These are phyloP conservation scores for Acleris emargana DNA, from an alignment of 2,888 invertebrate species.

Conservation along the genomic window DNA sequence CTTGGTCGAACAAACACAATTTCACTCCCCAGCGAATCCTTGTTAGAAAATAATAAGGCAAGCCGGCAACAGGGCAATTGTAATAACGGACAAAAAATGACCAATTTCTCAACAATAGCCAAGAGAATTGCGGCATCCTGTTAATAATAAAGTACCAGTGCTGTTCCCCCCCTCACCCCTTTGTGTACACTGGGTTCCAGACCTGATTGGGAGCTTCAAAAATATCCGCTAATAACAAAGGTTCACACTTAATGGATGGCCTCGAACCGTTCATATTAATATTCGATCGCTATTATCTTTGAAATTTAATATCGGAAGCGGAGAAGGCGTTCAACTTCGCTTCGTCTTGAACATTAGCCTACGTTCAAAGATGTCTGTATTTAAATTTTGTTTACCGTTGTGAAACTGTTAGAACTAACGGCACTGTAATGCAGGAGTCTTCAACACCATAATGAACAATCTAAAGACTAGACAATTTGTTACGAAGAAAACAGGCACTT, in stretches of 20 bases:
- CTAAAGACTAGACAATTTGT: too few species aligned
- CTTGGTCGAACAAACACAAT: slow-evolving; percentile 15
- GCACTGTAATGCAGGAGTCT: too few species aligned
- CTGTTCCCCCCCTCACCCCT: background rate
- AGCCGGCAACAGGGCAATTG: slow-evolving; percentile 13
- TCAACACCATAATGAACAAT: too few species aligned
- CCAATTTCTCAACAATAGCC: slow-evolving; percentile 15
- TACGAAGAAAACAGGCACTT: too few species aligned
- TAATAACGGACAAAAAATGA: slow-evolving; percentile 14
- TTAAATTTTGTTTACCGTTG: background rate
- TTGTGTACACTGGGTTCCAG: background rate
- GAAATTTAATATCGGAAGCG: slow-evolving; percentile 7
- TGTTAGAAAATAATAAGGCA: slow-evolving; percentile 22
- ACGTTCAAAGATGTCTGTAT: background rate
- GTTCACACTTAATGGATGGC: slow-evolving; percentile 10
- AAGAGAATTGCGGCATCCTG: slow-evolving; percentile 6
- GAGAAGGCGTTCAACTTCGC: background rate
- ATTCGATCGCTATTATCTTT: slow-evolving; percentile 10
- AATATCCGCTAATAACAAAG: slow-evolving; percentile 15
- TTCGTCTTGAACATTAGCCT: background rate
- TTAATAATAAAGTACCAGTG: background rate
- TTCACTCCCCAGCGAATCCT: slow-evolving; percentile 8
- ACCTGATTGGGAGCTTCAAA: slow-evolving; percentile 1
- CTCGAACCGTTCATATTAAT: background rate
- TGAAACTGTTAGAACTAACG: too few species aligned